Evolutionary conservation across 1,140 invertebrate species (phyloP).

Genomic region (Lysiphlebus fabarum): DNA sequence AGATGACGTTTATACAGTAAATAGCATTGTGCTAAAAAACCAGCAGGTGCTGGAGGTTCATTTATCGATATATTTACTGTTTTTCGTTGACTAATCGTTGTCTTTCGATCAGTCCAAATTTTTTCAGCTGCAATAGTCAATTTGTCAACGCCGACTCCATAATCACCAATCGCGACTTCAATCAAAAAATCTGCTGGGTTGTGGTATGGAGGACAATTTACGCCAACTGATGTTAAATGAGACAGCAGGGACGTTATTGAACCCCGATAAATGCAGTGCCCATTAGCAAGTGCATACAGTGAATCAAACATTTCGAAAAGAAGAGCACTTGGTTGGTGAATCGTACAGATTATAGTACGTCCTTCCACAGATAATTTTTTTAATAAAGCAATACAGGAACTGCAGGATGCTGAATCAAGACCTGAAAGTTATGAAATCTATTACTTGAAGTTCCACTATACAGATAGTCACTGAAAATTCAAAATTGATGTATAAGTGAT

Average conservation of each 20-base stretch:
- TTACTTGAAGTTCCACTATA: too few relatives aligned
- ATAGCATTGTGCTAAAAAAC: constrained; percentile 50
- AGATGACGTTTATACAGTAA: constrained; percentile 50
- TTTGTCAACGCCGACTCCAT: constrained; percentile 61
- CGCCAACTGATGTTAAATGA: constrained; percentile 73
- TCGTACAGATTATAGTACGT: constrained; percentile 89
- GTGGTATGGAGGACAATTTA: constrained; percentile 88
- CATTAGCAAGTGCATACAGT: constrained; percentile 84
- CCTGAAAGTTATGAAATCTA: too few relatives aligned
- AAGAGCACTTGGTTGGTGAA: constrained; percentile 93
- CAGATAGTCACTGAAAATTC: too few relatives aligned
- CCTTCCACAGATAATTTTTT: constrained; percentile 80
- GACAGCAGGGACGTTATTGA: constrained; percentile 70
- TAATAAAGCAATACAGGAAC: constrained; percentile 78
- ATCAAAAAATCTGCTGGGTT: constrained; percentile 92
- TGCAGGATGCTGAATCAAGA: constrained; percentile 86
- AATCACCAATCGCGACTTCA: constrained; percentile 75
- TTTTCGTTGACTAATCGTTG: neutral
- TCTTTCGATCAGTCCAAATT: constrained; percentile 52
- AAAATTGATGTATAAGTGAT: too few relatives aligned
- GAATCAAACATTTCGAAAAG: constrained; percentile 96
- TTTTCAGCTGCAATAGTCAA: constrained; percentile 59
- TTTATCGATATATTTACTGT: neutral
- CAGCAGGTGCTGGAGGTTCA: constrained; percentile 41
- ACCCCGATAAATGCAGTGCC: constrained; percentile 87